Base-by-base conservation (phyloP, 2,888 invertebrate genomes). In the Cantharis rustica region DNA sequence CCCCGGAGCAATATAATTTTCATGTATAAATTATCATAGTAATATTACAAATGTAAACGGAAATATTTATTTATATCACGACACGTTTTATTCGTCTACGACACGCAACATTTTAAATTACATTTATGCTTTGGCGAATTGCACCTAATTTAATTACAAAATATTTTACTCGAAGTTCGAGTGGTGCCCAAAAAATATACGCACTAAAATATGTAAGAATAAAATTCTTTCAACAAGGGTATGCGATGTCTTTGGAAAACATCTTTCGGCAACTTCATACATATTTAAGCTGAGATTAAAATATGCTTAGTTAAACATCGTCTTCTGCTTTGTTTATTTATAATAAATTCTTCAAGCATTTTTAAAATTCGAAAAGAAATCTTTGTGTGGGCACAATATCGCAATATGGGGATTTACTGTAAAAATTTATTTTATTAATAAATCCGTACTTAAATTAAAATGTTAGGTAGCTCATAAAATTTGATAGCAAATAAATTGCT, bases 31-130 rank as follows among this genome's bases (percentile, higher is more conserved):
- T 72, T 72, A 66, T 47, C 47, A 47, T 47, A 27, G 72, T 61
- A 72, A 66, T 72, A 66, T 63, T 64, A 72, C 72, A 66, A 72
- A 72, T 72, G 47, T 71, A 71, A 63, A 61, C 71, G 62, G 71
- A 71, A 71, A 71, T 71, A 71, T 71, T 47, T 47, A 47, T 47
- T 47, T 47, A 47, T 47, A 47, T 71, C 27, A 26, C 63, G 27
- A 26, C 63, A 71, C 63, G 63, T 71, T 63, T 63, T 63, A 63
- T 63, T 63, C 62, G 26, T 27, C 13, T 27, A 16, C 63, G 63
- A 10, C 69, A 69, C 61, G 69, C 69, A 27, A 69, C 61, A 27
- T 27, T 61, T 17, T 5, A 69, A 61, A 61, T 7, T n/a, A 16
- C 11, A 11, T 47, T 47, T 9, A n/a, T n/a, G n/a, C 13, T 31